Conservation (phyloP, 2,113 vertebrate species). For the Mungos mungo region DNA sequence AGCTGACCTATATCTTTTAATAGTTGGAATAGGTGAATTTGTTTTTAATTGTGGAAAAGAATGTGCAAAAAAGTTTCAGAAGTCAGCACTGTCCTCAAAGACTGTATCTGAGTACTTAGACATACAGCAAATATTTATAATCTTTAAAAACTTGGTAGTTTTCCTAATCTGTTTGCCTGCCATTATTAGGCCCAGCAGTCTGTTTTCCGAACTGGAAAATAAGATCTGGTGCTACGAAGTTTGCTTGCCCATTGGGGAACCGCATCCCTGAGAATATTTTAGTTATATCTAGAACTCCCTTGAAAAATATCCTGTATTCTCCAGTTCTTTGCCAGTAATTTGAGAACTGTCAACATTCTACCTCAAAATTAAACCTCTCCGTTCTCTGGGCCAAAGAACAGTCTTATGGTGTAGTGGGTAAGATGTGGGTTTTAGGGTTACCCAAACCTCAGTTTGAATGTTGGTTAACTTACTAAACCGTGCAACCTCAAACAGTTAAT, state of each 20-base stretch:
- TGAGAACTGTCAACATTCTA: neutral
- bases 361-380: neutral
- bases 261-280: neutral
- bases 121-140: neutral
- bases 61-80: neutral
- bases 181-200: neutral
- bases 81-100: neutral
- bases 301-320: neutral
- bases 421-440: neutral
- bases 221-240: neutral
- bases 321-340: neutral
- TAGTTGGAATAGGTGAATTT: neutral
- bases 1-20: neutral
- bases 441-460: neutral
- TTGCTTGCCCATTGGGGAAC: neutral
- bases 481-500: neutral
- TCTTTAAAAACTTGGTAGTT: neutral
- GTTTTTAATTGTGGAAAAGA: neutral
- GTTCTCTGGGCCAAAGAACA: neutral
- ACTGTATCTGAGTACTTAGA: neutral
- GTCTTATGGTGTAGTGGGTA: neutral
- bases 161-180: neutral
- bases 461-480: neutral
- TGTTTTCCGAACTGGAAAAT: neutral
- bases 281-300: neutral